Percentiles rank a stretch among this genome's conserved stretches.
phyloP scores from a whole-genome alignment of 2,888 invertebrate genomes.

The Noctua comes region DNA sequence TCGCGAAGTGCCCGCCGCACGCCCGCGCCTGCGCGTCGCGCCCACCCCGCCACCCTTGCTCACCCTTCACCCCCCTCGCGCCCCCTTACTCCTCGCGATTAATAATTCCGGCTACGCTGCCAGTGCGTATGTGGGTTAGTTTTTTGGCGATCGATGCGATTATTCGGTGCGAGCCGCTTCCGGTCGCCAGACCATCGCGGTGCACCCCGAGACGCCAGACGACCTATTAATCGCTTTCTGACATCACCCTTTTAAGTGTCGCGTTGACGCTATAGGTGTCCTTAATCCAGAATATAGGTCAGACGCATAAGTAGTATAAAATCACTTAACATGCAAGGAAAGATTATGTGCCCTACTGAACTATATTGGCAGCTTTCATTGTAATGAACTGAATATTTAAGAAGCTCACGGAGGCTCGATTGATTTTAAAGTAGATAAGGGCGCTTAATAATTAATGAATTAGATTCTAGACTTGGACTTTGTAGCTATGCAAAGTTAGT shows the following conservation, averaged over 20 bases:
- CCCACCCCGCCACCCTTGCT: conserved; percentile 75
- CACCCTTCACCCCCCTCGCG: conserved; percentile 77
- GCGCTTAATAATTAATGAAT: conserved; percentile 27
- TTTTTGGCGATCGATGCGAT: conserved; percentile 90
- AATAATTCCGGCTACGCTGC: conserved; percentile 90
- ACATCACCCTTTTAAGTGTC: conserved; percentile 76
- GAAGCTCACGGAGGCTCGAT: conserved; percentile 31
- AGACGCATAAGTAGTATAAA: conserved; percentile 60
- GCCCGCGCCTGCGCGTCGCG: conserved; percentile 82
- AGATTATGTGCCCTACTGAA: conserved; percentile 60
- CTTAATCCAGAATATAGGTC: conserved; percentile 66
- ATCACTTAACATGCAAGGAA: conserved; percentile 62
- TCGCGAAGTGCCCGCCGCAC: conserved; percentile 87
- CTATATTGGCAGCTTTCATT: conserved; percentile 55
- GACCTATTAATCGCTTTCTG: conserved; percentile 85
- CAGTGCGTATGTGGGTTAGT: conserved; percentile 91
- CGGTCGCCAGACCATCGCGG: conserved; percentile 78
- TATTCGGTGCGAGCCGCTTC: conserved; percentile 87
- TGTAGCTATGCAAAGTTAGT: background rate
- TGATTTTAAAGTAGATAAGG: conserved; percentile 42
- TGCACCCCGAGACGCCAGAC: conserved; percentile 83
- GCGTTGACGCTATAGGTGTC: conserved; percentile 64
- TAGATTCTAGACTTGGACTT: background rate
- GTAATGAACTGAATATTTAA: conserved; percentile 47
- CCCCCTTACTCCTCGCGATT: conserved; percentile 87